phyloP scores from a whole-genome alignment of 2,888 invertebrate species.

The Cylindroiulus punctatus region DNA sequence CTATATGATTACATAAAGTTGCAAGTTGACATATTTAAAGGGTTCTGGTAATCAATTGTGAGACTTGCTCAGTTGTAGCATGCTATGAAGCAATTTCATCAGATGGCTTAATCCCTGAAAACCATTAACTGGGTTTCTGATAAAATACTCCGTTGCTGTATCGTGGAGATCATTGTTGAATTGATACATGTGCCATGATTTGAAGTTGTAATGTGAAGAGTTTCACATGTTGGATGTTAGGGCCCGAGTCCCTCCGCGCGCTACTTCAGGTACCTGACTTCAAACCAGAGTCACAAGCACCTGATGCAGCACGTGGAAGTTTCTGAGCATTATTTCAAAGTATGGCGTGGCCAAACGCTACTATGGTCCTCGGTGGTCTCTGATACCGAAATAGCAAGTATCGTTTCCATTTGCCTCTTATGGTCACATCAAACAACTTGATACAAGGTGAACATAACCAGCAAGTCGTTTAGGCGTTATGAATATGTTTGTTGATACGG shows the following conservation, averaged over 20 bases:
- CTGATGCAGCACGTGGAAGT: conserved; percentile 86
- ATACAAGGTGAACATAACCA: too few relatives aligned
- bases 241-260: conserved; percentile 81
- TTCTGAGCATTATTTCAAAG: conserved; percentile 63
- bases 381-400: not conserved
- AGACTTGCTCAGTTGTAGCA: too few relatives aligned
- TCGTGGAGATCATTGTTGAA: not conserved
- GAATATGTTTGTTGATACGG: too few relatives aligned
- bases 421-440: too few relatives aligned
- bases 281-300: conserved; percentile 80
- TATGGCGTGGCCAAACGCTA: not conserved
- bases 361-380: not conserved
- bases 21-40: too few relatives aligned
- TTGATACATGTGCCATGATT: not conserved
- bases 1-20: too few relatives aligned
- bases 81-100: too few relatives aligned
- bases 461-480: too few relatives aligned
- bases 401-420: too few relatives aligned
- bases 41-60: too few relatives aligned
- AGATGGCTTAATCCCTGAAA: too few relatives aligned
- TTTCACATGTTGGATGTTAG: not conserved
- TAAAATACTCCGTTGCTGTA: not conserved
- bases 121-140: not conserved
- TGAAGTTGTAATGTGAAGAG: not conserved
- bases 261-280: conserved; percentile 99